Evolutionary conservation across 2,888 invertebrate species (phyloP), one percentile per base, ranked within the genome.

Genomic region (Oegoconia quadripuncta): DNA sequence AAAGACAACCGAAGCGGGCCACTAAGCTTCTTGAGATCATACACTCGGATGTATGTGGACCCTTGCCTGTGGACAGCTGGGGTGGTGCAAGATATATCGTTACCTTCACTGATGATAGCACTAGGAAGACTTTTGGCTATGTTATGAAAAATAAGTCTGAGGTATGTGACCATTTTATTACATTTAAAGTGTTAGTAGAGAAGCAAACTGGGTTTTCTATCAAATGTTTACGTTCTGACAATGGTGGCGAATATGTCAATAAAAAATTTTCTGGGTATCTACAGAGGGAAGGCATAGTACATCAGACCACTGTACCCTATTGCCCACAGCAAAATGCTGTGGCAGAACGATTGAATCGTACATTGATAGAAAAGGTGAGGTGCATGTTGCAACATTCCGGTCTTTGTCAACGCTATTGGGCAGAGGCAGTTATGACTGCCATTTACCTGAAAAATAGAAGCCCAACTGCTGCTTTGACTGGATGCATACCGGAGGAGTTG

Each of bases 351-450:
- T 29, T 41, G 8, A n/a, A n/a, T n/a, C n/a, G n/a, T n/a, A n/a
- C n/a, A n/a, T n/a, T n/a, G n/a, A n/a, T n/a, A n/a, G n/a, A 43
- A 3, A 44, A 44, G 31, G 32, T 31, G 3, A 34, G 44, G 8
- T 44, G 44, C 17, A 36, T 44, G 38, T 13, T 44, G 15, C 3
- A 13, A 9, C 26, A 33, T 3, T n/a, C 44, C 13, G 36, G 38
- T 23, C 29, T 44, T 2, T 12, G 26, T 14, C 36, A 39, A 13
- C 31, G 37, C 9, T 46, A 28, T 23, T 43, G 46, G 46, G 46
- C 32, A 17, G 46, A 46, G 18, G 41, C 46, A 2, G 25, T 41
- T 8, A 44, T 35, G 37, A 39, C 43, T 12, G 41, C 46, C 2
- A 14, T 41, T 1, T 41, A 41, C 16, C 26, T 46, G 12, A 42